Percentiles rank a stretch among this genome's conserved stretches.
Conservation (phyloP, 2,113 vertebrate genomes). For the Crypturellus undulatus region DNA sequence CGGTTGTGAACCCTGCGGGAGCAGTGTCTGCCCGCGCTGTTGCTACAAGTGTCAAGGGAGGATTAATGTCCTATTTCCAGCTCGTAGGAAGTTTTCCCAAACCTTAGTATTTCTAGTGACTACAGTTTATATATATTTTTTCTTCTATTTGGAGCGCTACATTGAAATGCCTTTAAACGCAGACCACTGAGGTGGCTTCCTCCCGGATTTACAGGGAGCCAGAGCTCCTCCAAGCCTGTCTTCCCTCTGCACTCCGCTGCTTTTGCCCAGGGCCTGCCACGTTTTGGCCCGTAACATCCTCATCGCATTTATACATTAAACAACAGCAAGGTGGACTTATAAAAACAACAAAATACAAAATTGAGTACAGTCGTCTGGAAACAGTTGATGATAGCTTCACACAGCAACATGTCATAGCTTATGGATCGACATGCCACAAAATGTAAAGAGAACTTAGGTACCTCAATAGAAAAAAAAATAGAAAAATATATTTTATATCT, state of each 20-base stretch:
- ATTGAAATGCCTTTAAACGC: no score
- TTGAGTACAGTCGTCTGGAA: not conserved
- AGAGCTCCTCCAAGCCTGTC: not conserved
- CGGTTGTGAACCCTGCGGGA: fast-evolving
- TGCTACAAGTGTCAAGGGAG: not conserved
- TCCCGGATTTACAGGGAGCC: fast-evolving
- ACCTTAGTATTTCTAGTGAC: fast-evolving
- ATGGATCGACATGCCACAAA: not conserved
- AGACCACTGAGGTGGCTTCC: fast-evolving
- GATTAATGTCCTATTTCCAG: fast-evolving
- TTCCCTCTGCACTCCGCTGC: not conserved
- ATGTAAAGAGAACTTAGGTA: not conserved
- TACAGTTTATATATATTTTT: fast-evolving
- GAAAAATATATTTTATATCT: not conserved
- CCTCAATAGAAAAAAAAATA: not conserved
- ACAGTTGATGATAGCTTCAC: not conserved
- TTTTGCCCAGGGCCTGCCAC: fast-evolving
- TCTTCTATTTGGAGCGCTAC: not conserved
- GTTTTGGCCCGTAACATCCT: not conserved
- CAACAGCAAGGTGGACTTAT: not conserved
- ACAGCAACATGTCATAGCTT: not conserved
- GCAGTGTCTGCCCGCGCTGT: not conserved
- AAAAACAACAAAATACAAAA: not conserved
- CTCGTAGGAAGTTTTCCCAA: not conserved
- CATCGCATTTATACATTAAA: not conserved